These are phyloP conservation scores for Podilymbus podiceps DNA, from an alignment of 2,113 vertebrate genomes.

Conservation along the genomic window DNA sequence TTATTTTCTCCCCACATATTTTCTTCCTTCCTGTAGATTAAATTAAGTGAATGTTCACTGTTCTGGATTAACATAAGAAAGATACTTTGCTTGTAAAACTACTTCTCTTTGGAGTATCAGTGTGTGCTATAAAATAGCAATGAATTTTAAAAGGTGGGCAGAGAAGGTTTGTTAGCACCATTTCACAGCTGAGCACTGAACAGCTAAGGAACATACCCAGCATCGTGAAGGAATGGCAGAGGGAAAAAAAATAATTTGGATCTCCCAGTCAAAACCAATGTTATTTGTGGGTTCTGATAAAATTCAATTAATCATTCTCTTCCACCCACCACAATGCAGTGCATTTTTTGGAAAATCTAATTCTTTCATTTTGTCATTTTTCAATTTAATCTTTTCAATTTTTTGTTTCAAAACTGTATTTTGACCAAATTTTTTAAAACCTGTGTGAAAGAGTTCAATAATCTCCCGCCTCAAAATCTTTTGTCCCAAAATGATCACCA, in stretches of 20 bases:
- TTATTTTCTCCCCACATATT: background rate
- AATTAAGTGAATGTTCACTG: background rate
- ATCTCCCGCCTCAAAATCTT: background rate
- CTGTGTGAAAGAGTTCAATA: background rate
- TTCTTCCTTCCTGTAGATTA: constrained; percentile 6
- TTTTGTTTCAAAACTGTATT: background rate
- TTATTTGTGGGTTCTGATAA: background rate
- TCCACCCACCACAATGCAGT: background rate
- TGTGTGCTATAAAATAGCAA: background rate
- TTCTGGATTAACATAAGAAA: background rate
- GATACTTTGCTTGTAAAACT: background rate
- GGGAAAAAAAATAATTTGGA: background rate
- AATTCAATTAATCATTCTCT: background rate
- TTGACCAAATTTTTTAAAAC: background rate
- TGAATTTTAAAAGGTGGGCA: background rate
- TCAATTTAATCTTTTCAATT: background rate
- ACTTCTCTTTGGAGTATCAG: background rate
- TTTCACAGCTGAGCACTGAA: background rate
- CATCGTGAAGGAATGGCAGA: background rate
- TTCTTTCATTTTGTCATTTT: background rate
- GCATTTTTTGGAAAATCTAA: background rate
- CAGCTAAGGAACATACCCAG: background rate
- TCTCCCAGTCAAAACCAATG: background rate
- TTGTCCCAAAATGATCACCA: background rate
- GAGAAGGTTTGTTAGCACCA: background rate